Evolutionary conservation across 2,113 vertebrate species (phyloP).

Genomic region (Gracilinanus agilis): DNA sequence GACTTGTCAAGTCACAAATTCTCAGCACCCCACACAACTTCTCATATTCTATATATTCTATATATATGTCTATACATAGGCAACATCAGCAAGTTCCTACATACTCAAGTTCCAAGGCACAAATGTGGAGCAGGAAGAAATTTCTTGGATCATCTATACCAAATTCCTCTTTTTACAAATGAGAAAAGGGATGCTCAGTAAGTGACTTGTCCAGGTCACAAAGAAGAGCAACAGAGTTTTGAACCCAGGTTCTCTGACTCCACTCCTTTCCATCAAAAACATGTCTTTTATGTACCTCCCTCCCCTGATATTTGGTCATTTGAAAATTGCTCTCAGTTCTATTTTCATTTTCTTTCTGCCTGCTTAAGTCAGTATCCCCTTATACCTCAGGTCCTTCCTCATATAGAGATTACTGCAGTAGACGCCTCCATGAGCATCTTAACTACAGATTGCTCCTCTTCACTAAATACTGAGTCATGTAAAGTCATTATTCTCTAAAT

Average conservation of each 20-base stretch:
- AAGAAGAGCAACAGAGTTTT: background rate
- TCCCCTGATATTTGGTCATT: background rate
- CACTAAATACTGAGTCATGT: background rate
- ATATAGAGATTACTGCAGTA: background rate
- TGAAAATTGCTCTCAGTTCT: background rate
- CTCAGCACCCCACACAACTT: background rate
- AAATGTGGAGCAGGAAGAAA: background rate
- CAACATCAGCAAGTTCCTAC: background rate
- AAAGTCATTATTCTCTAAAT: background rate
- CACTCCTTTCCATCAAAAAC: background rate
- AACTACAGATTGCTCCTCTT: background rate
- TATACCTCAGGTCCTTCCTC: background rate
- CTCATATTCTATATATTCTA: too few species aligned
- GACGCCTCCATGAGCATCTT: background rate
- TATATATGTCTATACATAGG: background rate
- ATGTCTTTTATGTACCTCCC: background rate
- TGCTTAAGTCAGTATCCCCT: background rate
- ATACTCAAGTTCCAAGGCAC: background rate
- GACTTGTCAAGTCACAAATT: background rate
- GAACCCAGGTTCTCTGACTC: background rate
- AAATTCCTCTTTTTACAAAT: background rate
- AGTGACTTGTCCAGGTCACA: background rate
- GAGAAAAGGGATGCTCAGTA: background rate
- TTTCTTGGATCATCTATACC: background rate
- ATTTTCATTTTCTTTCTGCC: background rate